Base-by-base conservation (phyloP, 2,797 vertebrate species). In the Miichthys miiuy region DNA sequence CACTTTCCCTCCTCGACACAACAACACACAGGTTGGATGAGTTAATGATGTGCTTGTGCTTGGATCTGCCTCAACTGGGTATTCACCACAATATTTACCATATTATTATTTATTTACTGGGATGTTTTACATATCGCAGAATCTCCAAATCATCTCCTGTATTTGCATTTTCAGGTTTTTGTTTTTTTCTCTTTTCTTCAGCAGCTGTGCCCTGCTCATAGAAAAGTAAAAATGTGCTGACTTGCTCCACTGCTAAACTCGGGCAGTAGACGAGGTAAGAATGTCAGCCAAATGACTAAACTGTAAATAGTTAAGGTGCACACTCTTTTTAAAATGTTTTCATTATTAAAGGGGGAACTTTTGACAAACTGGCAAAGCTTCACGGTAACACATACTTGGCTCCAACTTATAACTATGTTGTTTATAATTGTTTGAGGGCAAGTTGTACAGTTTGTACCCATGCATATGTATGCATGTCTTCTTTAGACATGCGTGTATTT, bases 91-190 rank as follows among this genome's bases (percentile, higher is more conserved):
- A 68, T 79, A 83, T 81, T 82, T 81, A 81, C 65, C 75, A 83
- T 75, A 81, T 87, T 83, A 80, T 86, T 85, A 81, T 89, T 82
- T 84, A 84, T 87, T 86, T 87, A 69, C 68, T 9, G 25, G 34
- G 42, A 27, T 84, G 62, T 81, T 86, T 87, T 78, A 82, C 84
- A 80, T 83, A 87, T 85, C 7, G 47, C 70, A 81, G 42, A 72
- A 85, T 84, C 62, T 84, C 66, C 65, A 81, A 86, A 75, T 83
- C 58, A 77, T 80, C 25, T 79, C 51, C 41, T 25, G 48, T 46
- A 63, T 82, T 82, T 83, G 63, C 68, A 75, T 84, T 83, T 86
- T 58, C 23, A 3, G 8, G n/a, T n/a, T 27, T 4, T 38, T 64
- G 47, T 52, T 62, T 58, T 48, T 47, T 14, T 61, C 62, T 44